These are phyloP conservation scores for Mesorhabditis belari DNA, from an alignment of 2,888 invertebrate species.

Conservation along the genomic window DNA sequence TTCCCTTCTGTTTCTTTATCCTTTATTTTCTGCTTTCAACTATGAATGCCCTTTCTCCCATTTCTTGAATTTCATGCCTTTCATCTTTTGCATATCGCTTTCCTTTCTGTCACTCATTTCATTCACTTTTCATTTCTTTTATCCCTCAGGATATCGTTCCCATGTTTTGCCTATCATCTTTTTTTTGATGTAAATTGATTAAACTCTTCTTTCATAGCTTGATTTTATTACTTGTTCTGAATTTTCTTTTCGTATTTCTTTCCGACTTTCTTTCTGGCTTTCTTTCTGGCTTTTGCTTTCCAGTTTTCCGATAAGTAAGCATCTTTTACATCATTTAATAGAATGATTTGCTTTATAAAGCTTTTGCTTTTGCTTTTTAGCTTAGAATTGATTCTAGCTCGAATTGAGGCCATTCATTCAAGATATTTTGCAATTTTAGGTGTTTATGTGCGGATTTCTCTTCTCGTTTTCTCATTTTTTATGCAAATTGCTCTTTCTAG, in stretches of 20 bases:
- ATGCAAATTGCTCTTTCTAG: not conserved
- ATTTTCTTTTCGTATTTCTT: not conserved
- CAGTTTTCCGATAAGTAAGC: not conserved
- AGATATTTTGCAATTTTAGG: no score
- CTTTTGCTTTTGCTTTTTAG: no score
- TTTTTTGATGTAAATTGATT: constrained; percentile 5
- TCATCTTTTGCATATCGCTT: constrained; percentile 3
- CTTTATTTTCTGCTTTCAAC: no score
- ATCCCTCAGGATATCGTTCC: constrained; percentile 4
- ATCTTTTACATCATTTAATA: not conserved
- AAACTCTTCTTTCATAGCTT: constrained; percentile 5
- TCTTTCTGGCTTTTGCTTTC: no score
- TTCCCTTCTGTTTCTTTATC: no score
- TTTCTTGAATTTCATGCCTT: constrained; percentile 1
- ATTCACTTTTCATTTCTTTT: not conserved
- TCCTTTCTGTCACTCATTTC: not conserved
- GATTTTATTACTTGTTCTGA: not conserved
- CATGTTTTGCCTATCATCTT: not conserved
- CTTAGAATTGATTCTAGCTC: no score
- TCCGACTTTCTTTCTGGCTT: not conserved
- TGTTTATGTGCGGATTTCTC: not conserved
- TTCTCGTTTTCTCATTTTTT: not conserved
- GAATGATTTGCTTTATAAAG: constrained; percentile 5
- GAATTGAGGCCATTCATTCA: no score
- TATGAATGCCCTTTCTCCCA: not conserved